A percentile compares a stretch with the other conserved stretches of the same genome.
Conservation (phyloP, 2,888 invertebrate species). For the Boloria euphrosyne region DNA sequence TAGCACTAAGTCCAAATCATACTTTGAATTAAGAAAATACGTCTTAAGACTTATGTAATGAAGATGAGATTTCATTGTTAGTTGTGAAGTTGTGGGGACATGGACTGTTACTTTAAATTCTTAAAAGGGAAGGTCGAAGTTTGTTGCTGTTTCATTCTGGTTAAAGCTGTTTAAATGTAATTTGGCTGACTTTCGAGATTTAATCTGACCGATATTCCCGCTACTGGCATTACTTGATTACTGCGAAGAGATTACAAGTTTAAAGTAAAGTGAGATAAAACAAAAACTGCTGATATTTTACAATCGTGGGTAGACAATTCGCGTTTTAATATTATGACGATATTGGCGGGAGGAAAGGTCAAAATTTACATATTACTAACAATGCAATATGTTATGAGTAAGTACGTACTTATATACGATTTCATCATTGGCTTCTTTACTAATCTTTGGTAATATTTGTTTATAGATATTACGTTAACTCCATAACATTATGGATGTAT, state of each 20-base stretch:
- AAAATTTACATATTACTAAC: no score
- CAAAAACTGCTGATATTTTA: background rate
- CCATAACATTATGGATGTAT: no score
- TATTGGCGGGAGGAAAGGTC: no score
- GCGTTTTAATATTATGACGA: conserved; percentile 4
- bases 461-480: no score
- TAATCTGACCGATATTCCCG: background rate
- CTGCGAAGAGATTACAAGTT: conserved; percentile 13
- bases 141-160: background rate
- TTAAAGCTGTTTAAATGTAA: background rate
- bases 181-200: background rate
- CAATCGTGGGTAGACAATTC: conserved; percentile 16
- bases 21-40: background rate
- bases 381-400: no score
- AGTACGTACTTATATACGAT: no score
- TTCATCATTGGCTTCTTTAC: no score
- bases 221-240: conserved; percentile 5
- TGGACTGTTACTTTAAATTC: conserved; percentile 2
- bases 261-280: conserved; percentile 4
- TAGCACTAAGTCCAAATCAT: background rate
- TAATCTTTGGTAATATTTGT: no score
- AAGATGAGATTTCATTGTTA: background rate
- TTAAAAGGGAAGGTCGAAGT: conserved; percentile 6
- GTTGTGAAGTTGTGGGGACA: background rate
- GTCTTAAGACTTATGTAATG: background rate